Conservation (phyloP, 1,140 invertebrate species). For the Battus philenor region DNA sequence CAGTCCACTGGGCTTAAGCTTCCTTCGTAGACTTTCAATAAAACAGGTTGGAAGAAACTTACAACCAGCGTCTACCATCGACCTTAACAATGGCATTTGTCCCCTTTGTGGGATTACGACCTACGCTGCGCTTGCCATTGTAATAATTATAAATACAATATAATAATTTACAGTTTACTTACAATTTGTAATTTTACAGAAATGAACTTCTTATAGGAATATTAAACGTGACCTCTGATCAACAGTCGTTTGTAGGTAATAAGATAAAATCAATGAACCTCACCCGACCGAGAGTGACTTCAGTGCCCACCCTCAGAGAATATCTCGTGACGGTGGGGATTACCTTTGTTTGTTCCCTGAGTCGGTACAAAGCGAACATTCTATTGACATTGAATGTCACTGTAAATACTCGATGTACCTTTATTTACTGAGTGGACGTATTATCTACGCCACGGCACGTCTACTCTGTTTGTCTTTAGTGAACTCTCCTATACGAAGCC, state of each 20-base stretch:
- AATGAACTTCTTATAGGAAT: no score
- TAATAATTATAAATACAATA: no score
- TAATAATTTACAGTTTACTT: no score
- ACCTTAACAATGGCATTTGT: no score
- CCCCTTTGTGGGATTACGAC: no score
- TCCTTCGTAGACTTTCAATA: no score
- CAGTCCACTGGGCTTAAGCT: no score
- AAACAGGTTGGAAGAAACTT: no score
- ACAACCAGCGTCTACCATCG: no score
- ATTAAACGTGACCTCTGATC: conserved; percentile 12
- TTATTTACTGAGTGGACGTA: conserved; percentile 51
- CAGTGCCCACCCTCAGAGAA: conserved; percentile 29
- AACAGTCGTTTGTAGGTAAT: conserved; percentile 14
- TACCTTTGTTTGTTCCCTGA: conserved; percentile 62
- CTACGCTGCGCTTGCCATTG: no score
- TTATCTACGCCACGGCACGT: conserved; percentile 24
- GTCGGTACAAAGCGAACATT: conserved; percentile 60
- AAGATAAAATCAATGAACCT: conserved; percentile 17
- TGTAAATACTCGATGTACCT: conserved; percentile 62
- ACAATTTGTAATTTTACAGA: no score
- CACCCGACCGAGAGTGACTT: conserved; percentile 10
- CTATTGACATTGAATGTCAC: conserved; percentile 62
- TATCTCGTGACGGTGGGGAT: conserved; percentile 43
- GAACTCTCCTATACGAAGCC: background rate
- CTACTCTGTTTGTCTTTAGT: background rate